phyloP scores from a whole-genome alignment of 2,797 vertebrate genomes.

The Rhinichthys osculus region DNA sequence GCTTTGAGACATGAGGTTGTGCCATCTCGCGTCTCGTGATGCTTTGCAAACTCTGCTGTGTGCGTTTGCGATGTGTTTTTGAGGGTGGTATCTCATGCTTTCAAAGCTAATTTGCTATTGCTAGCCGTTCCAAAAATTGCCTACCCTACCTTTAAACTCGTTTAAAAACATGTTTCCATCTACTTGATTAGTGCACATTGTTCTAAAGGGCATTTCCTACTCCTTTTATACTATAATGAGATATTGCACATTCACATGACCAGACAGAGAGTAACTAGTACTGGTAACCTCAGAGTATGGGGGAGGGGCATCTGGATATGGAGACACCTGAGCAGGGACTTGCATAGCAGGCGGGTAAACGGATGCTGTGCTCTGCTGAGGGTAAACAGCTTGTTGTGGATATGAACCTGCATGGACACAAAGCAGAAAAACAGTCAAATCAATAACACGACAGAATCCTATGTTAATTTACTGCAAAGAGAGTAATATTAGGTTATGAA shows the following conservation, averaged over 20 bases:
- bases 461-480: not conserved
- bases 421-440: constrained; percentile 13
- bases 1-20: not conserved
- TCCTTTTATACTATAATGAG: not conserved
- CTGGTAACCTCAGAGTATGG: constrained; percentile 91
- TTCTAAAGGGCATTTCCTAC: not conserved
- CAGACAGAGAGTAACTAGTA: not conserved
- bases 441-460: not conserved
- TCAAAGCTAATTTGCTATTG: too few relatives aligned
- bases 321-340: constrained; percentile 90
- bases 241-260: not conserved
- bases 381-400: constrained; percentile 89
- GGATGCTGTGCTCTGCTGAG: constrained; percentile 85
- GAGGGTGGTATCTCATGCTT: too few relatives aligned
- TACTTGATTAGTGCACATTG: not conserved
- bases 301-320: constrained; percentile 92
- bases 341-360: constrained; percentile 90
- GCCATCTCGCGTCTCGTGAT: too few relatives aligned
- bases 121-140: too few relatives aligned
- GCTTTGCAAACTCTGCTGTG: too few relatives aligned
- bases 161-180: not conserved
- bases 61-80: too few relatives aligned
- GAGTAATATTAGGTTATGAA: not conserved
- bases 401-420: constrained; percentile 82
- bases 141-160: not conserved